These are phyloP conservation scores for Proales similis DNA, from an alignment of 1,140 invertebrate species.

Conservation along the genomic window DNA sequence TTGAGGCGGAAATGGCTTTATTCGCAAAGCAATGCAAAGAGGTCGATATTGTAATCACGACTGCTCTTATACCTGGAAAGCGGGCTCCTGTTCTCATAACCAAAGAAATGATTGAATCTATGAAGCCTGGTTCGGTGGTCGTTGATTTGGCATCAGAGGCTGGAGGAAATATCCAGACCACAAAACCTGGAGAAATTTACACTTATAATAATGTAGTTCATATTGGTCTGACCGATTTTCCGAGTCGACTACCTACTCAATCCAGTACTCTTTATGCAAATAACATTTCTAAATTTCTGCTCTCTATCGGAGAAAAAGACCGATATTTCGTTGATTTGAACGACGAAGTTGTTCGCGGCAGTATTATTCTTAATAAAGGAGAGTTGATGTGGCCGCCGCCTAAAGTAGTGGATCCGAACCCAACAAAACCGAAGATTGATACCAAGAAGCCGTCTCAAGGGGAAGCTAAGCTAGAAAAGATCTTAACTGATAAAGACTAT, in stretches of 20 bases:
- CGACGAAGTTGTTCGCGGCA: constrained; percentile 76
- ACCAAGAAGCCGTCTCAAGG: constrained; percentile 52
- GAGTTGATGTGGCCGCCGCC: constrained; percentile 72
- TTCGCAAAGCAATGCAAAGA: constrained; percentile 77
- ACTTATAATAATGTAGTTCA: constrained; percentile 70
- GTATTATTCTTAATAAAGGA: constrained; percentile 69
- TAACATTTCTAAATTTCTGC: constrained; percentile 77
- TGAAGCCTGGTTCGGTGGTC: constrained; percentile 80
- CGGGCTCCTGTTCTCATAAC: constrained; percentile 71
- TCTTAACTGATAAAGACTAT: constrained; percentile 48
- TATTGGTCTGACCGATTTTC: constrained; percentile 75
- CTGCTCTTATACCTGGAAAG: constrained; percentile 80
- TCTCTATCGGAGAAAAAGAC: constrained; percentile 69
- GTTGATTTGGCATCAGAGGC: constrained; percentile 81
- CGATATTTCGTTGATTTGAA: constrained; percentile 71
- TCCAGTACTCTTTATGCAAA: constrained; percentile 78
- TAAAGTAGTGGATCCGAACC: constrained; percentile 45
- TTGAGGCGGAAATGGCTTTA: constrained; percentile 74
- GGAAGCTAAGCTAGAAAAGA: constrained; percentile 42
- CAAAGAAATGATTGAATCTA: constrained; percentile 62
- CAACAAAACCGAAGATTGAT: constrained; percentile 45
- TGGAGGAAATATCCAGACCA: constrained; percentile 79
- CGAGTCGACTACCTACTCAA: constrained; percentile 74
- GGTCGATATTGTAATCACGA: constrained; percentile 70
- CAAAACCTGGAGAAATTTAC: constrained; percentile 68